Evolutionary conservation across 2,888 invertebrate genomes (phyloP).

Genomic region (Conus canariensis): DNA sequence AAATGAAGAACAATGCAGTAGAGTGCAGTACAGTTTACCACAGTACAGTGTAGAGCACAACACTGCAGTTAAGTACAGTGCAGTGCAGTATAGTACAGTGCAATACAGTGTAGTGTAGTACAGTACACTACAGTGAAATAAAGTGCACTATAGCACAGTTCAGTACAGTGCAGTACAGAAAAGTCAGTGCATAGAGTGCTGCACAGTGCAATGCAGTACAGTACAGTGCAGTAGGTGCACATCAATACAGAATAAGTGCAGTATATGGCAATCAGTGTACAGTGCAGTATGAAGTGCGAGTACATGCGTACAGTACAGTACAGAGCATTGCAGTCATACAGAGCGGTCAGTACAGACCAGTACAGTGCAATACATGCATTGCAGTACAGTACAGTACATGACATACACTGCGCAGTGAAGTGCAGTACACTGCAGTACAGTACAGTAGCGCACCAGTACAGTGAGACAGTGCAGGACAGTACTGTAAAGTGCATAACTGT

Average conservation of each 20-base stretch:
- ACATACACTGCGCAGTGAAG: too few relatives aligned
- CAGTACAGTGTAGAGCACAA: too few relatives aligned
- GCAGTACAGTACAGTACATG: not conserved
- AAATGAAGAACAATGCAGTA: not conserved
- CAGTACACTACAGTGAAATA: not conserved
- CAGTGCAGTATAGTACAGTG: too few relatives aligned
- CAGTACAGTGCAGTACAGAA: not conserved
- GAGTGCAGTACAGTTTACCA: not conserved
- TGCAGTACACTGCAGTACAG: slow-evolving; percentile 17
- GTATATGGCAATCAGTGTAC: too few relatives aligned
- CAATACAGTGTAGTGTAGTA: not conserved
- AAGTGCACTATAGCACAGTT: not conserved
- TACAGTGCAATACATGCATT: not conserved
- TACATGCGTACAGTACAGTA: too few relatives aligned
- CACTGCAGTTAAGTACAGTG: too few relatives aligned
- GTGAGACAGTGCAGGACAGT: not conserved
- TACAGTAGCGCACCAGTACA: not conserved
- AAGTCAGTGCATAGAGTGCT: not conserved
- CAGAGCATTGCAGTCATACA: too few relatives aligned
- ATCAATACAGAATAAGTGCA: too few relatives aligned
- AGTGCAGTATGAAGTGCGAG: too few relatives aligned
- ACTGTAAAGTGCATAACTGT: not conserved
- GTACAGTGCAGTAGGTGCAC: not conserved
- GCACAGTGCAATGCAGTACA: not conserved
- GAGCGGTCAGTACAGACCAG: too few relatives aligned